phyloP scores from a whole-genome alignment of 2,113 vertebrate species.

The Bettongia penicillata region DNA sequence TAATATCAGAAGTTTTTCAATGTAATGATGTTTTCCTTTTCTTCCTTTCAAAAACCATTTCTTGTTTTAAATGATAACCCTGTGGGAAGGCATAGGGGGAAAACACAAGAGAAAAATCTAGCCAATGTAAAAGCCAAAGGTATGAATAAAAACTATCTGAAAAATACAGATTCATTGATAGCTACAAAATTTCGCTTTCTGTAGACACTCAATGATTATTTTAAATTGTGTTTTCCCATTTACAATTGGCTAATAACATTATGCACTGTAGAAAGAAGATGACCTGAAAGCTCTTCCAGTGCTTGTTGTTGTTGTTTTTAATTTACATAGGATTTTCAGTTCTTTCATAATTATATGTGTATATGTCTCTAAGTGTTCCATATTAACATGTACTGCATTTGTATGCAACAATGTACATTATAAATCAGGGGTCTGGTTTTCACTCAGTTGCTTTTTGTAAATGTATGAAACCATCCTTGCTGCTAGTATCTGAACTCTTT shows the following conservation, averaged over 20 bases:
- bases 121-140: not conserved
- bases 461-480: not conserved
- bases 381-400: not conserved
- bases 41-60: not conserved
- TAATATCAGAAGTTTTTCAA: not conserved
- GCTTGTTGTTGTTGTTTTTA: not conserved
- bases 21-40: too few relatives aligned
- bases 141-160: not conserved
- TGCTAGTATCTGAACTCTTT: not conserved
- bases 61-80: not conserved
- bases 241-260: not conserved
- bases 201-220: not conserved
- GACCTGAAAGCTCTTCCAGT: not conserved
- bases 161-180: not conserved
- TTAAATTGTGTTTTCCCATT: not conserved
- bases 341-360: not conserved
- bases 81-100: not conserved
- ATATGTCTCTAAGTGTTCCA: not conserved
- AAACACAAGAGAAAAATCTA: not conserved
- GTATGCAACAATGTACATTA: not conserved
- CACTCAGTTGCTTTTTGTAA: not conserved
- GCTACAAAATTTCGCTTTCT: not conserved
- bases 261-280: too few relatives aligned
- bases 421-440: too few relatives aligned
- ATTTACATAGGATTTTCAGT: not conserved